Base-by-base conservation (phyloP, 2,797 vertebrate genomes). In the Tiaroga cobitis region DNA sequence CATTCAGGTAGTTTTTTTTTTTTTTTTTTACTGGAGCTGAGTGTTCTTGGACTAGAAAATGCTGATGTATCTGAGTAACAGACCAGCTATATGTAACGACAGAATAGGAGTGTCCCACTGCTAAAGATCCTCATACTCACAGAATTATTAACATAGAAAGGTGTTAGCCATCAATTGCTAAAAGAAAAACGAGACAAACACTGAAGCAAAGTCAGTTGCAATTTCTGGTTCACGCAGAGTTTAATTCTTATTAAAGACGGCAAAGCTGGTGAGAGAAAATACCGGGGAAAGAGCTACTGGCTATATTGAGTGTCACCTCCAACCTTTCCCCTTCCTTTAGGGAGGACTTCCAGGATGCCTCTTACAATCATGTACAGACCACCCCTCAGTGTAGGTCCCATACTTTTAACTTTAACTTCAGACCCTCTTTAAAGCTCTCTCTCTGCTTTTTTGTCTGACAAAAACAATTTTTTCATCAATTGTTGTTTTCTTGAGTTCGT, bases 381-480 rank as follows among this genome's bases (percentile, higher is more conserved):
- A 21, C 73, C 16, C 80, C 68, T 43, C 73, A 51, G 15, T 85
- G 67, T 85, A 82, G 43, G 83, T 87, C 73, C 51, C 13, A 65
- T 65, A 21, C 18, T 16, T 56, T 81, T 8, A 34, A 9, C n/a
- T 41, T 10, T 16, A 72, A 11, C 56, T 56, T 73, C 29, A 51
- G 11, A 6, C n/a, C 11, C n/a, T 63, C 61, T 63, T 63, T 29
- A 32, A 11, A 37, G 9, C 49, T 26, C 32, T 65, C 49, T 26
- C 32, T 65, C 11, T 63, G 13, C 11, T 63, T 15, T 76, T 0
- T 41, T 83, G 5, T 92, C 32, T 54, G 8, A 43, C 54, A 7
- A n/a, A 16, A n/a, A n/a, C n/a, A n/a, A 19, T 51, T 21, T 4
- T 51, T 51, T 76, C 32, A 76, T 37, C 74, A 34, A 13, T 56